Evolutionary conservation across 2,113 vertebrate species (phyloP), one percentile per base, ranked within the genome.

Genomic region (Tautogolabrus adspersus): DNA sequence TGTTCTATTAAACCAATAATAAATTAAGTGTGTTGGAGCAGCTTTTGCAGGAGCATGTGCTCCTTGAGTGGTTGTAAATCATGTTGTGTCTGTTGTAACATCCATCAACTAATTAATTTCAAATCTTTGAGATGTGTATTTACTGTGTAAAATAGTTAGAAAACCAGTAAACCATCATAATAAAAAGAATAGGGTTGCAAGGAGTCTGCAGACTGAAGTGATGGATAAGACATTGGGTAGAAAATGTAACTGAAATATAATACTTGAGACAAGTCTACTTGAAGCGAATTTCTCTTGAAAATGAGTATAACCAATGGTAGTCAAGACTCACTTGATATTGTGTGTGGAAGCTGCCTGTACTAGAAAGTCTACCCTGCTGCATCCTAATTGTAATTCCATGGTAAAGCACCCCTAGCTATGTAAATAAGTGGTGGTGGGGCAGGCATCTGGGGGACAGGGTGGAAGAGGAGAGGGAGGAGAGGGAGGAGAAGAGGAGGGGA

Each of bases 321-420:
- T 83, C 78, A 77, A 83, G 81, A 83, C 72, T 87, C 82, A 89
- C 86, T 89, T 81, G 79, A 87, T 80, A 82, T 65, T n/a, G 58
- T 75, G 69, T 26, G 26, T 57, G 64, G 54, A 85, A 73, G 58
- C 79, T 79, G 74, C 57, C 79, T 87, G 82, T 73, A 81, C 78
- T 86, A 80, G 76, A 79, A 87, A 88, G 79, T 83, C 79, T 70
- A 67, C 67, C 66, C 66, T 42, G 66, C 75, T 78, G 73, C 59
- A 64, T 80, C 67, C 85, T 89, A 84, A 91, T 91, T 91, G 83
- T 90, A 89, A 92, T 90, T 91, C 90, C 74, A 87, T 81, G 83
- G 87, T 86, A 90, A 93, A 89, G 76, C 79, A 79, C 89, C 85
- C 75, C 47, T 68, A 83, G 89, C 84, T 89, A 91, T 91, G 89